phyloP scores from a whole-genome alignment of 2,113 vertebrate genomes.

The Alosa alosa region DNA sequence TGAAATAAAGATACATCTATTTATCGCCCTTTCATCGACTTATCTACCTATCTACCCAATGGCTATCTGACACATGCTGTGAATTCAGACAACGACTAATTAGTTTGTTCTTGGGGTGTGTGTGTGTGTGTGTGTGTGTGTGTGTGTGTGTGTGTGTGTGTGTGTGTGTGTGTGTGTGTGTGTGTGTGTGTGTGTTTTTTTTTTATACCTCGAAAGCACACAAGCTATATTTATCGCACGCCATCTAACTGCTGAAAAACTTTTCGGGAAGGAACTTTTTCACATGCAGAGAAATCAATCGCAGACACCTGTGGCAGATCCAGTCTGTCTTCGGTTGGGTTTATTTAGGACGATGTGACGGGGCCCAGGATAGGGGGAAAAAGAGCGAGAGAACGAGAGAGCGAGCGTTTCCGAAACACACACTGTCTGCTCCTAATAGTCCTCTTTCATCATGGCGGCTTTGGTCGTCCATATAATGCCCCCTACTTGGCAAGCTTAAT shows the following conservation, averaged over 20 bases:
- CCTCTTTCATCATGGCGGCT: constrained; percentile 15
- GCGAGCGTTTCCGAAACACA: background rate
- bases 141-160: too few relatives aligned
- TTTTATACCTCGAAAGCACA: background rate
- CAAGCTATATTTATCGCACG: background rate
- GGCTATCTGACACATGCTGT: background rate
- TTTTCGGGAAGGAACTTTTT: background rate
- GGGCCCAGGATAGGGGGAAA: background rate
- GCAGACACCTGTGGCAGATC: constrained; percentile 11
- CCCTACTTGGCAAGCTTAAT: constrained; percentile 17
- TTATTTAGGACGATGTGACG: constrained; percentile 15
- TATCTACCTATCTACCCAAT: background rate
- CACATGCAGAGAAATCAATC: constrained; percentile 7
- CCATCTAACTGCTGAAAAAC: background rate
- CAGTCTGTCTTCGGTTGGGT: background rate
- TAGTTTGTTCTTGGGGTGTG: background rate
- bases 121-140: background rate
- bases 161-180: too few relatives aligned
- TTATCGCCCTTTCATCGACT: background rate
- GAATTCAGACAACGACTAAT: constrained; percentile 7
- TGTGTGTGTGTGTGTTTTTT: background rate
- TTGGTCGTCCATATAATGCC: background rate
- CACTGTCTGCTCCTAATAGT: constrained; percentile 8
- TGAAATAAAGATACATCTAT: background rate
- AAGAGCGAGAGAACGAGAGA: background rate